A percentile compares a stretch with the other conserved stretches of the same genome.
phyloP scores from a whole-genome alignment of 2,113 vertebrate species.

The Hemiscyllium ocellatum region DNA sequence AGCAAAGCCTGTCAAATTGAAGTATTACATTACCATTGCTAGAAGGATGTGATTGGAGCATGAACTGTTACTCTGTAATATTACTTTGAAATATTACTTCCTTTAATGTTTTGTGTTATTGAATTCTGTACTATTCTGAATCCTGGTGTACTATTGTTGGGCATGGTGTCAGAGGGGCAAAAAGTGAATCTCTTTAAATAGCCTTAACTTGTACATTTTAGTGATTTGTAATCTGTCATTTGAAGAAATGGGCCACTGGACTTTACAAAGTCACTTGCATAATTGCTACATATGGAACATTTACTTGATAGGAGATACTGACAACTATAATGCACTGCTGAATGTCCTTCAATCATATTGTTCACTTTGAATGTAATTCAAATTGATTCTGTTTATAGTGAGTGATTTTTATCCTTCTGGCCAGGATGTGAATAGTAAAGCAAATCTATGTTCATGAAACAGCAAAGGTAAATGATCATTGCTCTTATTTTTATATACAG shows the following conservation, averaged over 20 bases:
- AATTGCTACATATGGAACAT: neutral
- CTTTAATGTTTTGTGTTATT: neutral
- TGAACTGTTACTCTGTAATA: neutral
- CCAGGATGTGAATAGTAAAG: neutral
- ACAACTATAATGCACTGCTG: neutral
- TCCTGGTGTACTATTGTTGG: neutral
- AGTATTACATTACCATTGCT: neutral
- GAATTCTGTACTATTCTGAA: neutral
- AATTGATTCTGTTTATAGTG: neutral
- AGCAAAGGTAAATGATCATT: neutral
- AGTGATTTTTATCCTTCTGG: neutral
- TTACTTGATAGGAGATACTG: neutral
- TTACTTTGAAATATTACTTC: neutral
- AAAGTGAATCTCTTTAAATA: neutral
- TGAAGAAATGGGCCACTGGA: neutral
- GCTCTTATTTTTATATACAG: neutral
- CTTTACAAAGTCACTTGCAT: neutral
- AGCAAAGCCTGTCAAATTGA: neutral
- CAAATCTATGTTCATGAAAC: neutral
- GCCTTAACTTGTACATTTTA: neutral
- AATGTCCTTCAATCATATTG: neutral
- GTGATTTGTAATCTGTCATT: neutral
- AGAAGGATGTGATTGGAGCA: neutral
- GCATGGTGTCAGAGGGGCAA: neutral
- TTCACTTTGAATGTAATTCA: neutral